Evolutionary conservation across 2,113 vertebrate genomes (phyloP).

Genomic region (Polyodon spathula): DNA sequence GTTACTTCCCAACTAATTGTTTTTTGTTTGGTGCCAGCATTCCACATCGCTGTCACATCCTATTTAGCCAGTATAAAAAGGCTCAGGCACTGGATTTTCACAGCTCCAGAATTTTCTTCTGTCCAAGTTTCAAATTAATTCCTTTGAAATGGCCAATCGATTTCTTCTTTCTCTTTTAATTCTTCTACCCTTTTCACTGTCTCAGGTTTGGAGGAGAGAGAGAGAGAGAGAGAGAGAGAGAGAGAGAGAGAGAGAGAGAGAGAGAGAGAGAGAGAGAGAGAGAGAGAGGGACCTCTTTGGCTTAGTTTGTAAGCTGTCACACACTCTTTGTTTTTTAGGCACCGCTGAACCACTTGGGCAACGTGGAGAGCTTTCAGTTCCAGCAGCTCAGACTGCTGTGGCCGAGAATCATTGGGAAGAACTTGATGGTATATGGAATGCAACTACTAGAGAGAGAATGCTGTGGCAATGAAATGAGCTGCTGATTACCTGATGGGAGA

Average conservation of each 20-base stretch:
- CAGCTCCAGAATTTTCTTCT: conserved; percentile 55
- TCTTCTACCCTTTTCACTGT: conserved; percentile 30
- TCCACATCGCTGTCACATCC: conserved; percentile 61
- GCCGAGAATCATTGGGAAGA: conserved; percentile 49
- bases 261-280: too few species aligned
- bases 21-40: conserved; percentile 51
- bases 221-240: too few species aligned
- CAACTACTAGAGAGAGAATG: conserved; percentile 44
- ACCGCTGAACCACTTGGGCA: not conserved
- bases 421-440: conserved; percentile 51
- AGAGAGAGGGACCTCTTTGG: conserved; percentile 33
- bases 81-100: conserved; percentile 55
- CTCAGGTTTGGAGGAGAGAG: conserved; percentile 18
- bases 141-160: conserved; percentile 47
- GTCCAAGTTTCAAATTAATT: conserved; percentile 67
- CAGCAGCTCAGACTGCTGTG: conserved; percentile 42
- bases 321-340: not conserved
- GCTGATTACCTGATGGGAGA: conserved; percentile 58
- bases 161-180: conserved; percentile 31
- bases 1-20: conserved; percentile 69
- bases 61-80: conserved; percentile 64
- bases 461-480: conserved; percentile 48
- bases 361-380: not conserved
- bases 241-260: too few species aligned
- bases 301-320: conserved; percentile 4